Evolutionary conservation across 2,797 vertebrate species (phyloP).

Genomic region (Crenichthys baileyi): DNA sequence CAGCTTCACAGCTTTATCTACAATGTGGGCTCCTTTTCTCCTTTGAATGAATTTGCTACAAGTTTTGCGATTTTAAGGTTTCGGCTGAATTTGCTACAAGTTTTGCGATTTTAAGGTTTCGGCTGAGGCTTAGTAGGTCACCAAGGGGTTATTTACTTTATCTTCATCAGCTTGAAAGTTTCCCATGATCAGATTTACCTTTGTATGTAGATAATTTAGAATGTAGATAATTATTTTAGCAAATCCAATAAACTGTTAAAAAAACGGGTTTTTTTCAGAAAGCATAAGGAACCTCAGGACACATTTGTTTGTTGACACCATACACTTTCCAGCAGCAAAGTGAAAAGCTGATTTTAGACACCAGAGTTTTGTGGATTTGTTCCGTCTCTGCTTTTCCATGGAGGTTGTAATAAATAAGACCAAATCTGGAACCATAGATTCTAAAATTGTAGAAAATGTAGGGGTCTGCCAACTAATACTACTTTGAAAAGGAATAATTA

Average conservation of each 20-base stretch:
- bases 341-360: not conserved
- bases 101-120: not conserved
- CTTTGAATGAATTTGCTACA: not conserved
- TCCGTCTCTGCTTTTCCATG: not conserved
- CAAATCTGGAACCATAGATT: not conserved
- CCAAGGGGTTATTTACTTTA: not conserved
- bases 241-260: not conserved
- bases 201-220: not conserved
- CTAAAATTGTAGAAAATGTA: not conserved
- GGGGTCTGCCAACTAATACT: not conserved
- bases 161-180: not conserved
- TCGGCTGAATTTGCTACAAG: not conserved
- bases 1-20: not conserved
- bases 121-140: not conserved
- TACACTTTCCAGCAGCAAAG: slow-evolving; percentile 1
- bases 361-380: not conserved
- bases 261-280: not conserved
- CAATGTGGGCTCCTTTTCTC: not conserved
- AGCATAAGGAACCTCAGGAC: not conserved
- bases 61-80: not conserved
- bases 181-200: not conserved
- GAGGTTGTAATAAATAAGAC: not conserved
- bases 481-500: not conserved
- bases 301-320: not conserved
- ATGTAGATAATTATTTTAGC: too few relatives aligned